phyloP scores from a whole-genome alignment of 2,888 invertebrate species.

The Asteroscopus sphinx region DNA sequence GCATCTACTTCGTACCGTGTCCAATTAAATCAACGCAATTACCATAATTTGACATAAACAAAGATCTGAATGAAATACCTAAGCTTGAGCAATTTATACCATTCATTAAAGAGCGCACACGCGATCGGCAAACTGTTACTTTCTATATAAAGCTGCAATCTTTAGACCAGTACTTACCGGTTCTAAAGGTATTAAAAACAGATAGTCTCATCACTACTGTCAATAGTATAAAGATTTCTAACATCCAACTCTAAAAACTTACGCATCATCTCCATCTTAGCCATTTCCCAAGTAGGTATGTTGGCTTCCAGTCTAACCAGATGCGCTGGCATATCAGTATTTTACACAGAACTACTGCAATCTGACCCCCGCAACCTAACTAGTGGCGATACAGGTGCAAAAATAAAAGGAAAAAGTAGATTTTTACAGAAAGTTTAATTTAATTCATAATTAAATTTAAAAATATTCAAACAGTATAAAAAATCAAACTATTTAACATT shows the following conservation, averaged over 20 bases:
- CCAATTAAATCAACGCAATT: constrained; percentile 44
- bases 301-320: constrained; percentile 31
- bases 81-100: constrained; percentile 28
- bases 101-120: constrained; percentile 26
- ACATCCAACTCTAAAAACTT: constrained; percentile 13
- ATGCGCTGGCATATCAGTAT: constrained; percentile 5
- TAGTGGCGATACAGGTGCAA: background rate
- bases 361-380: constrained; percentile 19
- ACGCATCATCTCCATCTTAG: constrained; percentile 15
- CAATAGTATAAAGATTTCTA: constrained; percentile 1
- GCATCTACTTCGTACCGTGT: constrained; percentile 5
- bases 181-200: constrained; percentile 8
- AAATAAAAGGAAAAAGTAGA: constrained; percentile 3
- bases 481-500: constrained; percentile 1
- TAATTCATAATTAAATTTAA: background rate
- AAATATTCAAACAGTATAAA: background rate
- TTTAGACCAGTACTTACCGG: constrained; percentile 26
- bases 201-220: background rate
- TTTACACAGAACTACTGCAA: constrained; percentile 9
- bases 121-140: constrained; percentile 41
- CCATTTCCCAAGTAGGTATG: constrained; percentile 15
- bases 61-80: constrained; percentile 42
- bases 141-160: constrained; percentile 35
- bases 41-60: constrained; percentile 50
- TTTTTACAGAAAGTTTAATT: background rate